Evolutionary conservation across 2,888 invertebrate species (phyloP).

Genomic region (Xylota segnis): DNA sequence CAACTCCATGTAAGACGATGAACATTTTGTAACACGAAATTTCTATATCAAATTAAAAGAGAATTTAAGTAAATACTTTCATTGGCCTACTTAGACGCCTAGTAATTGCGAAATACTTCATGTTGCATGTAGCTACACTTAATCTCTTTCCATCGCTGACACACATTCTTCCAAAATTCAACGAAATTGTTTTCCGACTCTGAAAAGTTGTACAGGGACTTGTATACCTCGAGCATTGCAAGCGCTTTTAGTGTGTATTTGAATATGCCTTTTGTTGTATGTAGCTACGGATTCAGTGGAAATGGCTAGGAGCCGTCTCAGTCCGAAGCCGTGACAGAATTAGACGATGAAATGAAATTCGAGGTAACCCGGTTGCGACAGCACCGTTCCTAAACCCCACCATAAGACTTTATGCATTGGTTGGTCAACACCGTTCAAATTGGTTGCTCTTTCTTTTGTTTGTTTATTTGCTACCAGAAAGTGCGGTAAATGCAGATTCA

Average conservation of each 20-base stretch:
- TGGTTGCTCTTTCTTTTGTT: neutral
- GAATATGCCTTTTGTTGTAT: constrained; percentile 7
- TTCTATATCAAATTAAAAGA: neutral
- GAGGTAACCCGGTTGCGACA: constrained; percentile 36
- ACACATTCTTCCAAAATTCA: constrained; percentile 34
- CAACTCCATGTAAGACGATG: too few relatives aligned
- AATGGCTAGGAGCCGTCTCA: constrained; percentile 2
- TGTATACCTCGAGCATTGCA: neutral
- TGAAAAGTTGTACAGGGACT: constrained; percentile 13
- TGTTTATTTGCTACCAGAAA: neutral
- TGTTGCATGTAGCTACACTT: neutral
- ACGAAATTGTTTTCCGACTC: constrained; percentile 25
- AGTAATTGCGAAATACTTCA: constrained; percentile 3
- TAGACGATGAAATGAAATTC: constrained; percentile 29
- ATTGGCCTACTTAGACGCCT: constrained; percentile 13
- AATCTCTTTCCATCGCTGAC: constrained; percentile 22
- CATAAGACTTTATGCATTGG: neutral
- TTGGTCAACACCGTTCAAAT: constrained; percentile 37
- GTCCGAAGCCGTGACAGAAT: constrained; percentile 2
- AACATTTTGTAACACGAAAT: too few relatives aligned
- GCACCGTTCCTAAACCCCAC: neutral
- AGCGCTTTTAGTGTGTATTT: constrained; percentile 13
- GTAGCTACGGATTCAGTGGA: constrained; percentile 16
- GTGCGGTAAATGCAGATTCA: neutral
- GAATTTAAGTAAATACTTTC: neutral